Evolutionary conservation across 2,113 vertebrate species (phyloP).

Genomic region (Indri indri): DNA sequence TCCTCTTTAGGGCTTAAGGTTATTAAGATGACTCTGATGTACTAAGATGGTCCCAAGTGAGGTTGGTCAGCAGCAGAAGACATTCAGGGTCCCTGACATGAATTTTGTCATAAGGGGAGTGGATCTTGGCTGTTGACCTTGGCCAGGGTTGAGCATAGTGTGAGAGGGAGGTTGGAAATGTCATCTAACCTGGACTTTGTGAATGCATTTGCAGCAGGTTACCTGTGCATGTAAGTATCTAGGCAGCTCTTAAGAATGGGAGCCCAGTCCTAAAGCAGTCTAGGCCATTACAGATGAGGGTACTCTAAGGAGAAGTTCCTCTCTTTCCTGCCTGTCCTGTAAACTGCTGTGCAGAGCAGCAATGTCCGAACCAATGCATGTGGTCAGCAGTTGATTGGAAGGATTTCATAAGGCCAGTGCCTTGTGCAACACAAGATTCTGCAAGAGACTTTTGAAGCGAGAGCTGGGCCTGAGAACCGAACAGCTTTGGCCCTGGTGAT

Average conservation of each 20-base stretch:
- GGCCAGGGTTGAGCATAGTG: not conserved
- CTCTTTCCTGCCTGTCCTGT: not conserved
- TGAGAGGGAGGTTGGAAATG: not conserved
- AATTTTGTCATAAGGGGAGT: not conserved
- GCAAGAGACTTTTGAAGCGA: not conserved
- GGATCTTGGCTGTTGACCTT: not conserved
- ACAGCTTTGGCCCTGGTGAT: not conserved
- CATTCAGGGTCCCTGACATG: not conserved
- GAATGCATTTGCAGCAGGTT: not conserved
- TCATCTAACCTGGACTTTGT: not conserved
- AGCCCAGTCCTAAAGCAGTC: not conserved
- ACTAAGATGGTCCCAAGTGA: not conserved
- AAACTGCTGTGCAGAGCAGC: not conserved
- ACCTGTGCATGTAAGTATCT: not conserved
- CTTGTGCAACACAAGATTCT: not conserved
- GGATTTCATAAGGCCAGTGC: not conserved
- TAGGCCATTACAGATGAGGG: not conserved
- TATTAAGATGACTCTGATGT: not conserved
- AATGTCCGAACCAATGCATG: not conserved
- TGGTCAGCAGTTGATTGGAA: not conserved
- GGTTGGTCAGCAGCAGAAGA: not conserved
- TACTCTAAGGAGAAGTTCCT: not conserved
- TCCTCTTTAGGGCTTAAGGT: not conserved
- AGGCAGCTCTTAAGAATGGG: not conserved
- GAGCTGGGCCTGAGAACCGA: not conserved